Evolutionary conservation across 1,140 invertebrate species (phyloP).

Genomic region (Papilio aristodemus): DNA sequence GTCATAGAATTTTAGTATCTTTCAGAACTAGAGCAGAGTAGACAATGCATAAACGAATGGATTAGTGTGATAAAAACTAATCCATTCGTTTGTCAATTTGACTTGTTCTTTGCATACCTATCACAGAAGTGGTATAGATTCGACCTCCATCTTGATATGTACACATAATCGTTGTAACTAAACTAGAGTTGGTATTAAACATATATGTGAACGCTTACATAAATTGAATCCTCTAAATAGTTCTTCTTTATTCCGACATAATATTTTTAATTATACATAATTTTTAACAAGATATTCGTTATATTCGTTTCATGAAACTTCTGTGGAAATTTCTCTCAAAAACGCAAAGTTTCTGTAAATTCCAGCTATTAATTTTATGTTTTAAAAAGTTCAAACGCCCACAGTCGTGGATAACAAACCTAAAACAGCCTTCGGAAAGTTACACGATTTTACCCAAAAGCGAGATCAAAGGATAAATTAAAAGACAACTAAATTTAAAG

Average conservation of each 20-base stretch:
- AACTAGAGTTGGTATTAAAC: too few species aligned
- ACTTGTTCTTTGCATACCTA: too few species aligned
- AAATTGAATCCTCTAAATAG: too few species aligned
- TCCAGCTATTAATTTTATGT: slow-evolving; percentile 12
- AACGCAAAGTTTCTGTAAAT: slow-evolving; percentile 17
- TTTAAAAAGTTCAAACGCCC: slow-evolving; percentile 15
- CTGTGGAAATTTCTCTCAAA: background rate
- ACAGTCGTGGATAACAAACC: background rate
- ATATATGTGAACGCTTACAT: too few species aligned
- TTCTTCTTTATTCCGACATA: background rate
- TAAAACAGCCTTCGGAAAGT: slow-evolving; percentile 7
- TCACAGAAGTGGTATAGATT: too few species aligned
- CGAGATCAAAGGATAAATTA: slow-evolving; percentile 27
- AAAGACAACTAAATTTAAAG: background rate
- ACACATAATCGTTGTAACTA: too few species aligned
- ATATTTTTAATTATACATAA: background rate
- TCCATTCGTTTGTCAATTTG: too few species aligned
- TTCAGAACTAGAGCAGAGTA: too few species aligned
- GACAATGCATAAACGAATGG: too few species aligned
- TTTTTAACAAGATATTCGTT: background rate
- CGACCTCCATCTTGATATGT: too few species aligned
- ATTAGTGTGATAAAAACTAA: too few species aligned
- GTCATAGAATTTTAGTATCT: too few species aligned
- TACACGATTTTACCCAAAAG: slow-evolving; percentile 1
- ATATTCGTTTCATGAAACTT: background rate